Evolutionary conservation across 1,140 invertebrate genomes (phyloP).

Genomic region (Globodera rostochiensis): DNA sequence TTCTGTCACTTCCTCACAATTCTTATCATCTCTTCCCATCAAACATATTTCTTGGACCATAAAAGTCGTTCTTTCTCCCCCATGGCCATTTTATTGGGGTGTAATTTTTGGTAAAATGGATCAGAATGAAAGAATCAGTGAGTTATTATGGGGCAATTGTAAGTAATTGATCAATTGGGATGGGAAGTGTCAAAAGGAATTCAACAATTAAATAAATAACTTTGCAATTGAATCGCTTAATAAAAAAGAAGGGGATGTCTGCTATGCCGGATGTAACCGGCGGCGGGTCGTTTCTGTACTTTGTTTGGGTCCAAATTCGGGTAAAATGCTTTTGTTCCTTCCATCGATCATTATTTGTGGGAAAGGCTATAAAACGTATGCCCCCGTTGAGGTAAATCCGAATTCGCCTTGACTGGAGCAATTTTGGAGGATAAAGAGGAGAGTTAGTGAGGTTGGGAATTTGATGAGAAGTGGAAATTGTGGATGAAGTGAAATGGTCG

Average conservation of each 20-base stretch:
- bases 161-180: too few relatives aligned
- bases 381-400: neutral
- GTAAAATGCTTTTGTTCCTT: neutral
- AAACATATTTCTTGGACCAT: neutral
- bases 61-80: neutral
- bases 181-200: too few relatives aligned
- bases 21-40: neutral
- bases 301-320: too few relatives aligned
- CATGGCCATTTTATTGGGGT: neutral
- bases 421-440: neutral
- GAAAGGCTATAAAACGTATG: neutral
- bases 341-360: neutral
- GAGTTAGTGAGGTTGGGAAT: neutral
- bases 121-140: neutral
- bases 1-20: neutral
- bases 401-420: neutral
- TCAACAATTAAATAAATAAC: too few relatives aligned
- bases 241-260: too few relatives aligned
- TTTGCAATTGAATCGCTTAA: too few relatives aligned
- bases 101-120: neutral
- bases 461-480: neutral
- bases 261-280: too few relatives aligned
- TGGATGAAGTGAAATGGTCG: neutral
- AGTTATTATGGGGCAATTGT: too few relatives aligned
- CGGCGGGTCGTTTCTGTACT: too few relatives aligned